A percentile compares a stretch with the other conserved stretches of the same genome.
Evolutionary conservation across 2,113 vertebrate species (phyloP).

Genomic region (Pygoscelis antarcticus): DNA sequence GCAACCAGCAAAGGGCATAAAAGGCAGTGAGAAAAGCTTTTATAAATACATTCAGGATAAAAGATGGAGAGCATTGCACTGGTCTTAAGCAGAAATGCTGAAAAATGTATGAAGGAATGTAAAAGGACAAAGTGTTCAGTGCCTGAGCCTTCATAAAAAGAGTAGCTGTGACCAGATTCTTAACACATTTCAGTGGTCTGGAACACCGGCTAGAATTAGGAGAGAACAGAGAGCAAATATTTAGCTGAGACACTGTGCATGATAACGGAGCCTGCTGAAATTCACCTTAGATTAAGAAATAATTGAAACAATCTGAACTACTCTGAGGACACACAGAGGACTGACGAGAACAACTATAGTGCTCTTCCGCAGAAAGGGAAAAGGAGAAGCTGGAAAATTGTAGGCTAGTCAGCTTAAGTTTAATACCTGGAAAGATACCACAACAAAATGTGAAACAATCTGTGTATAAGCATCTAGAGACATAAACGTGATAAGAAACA

Average conservation of each 20-base stretch:
- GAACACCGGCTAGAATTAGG: not conserved
- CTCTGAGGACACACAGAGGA: not conserved
- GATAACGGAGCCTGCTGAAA: not conserved
- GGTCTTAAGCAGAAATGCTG: not conserved
- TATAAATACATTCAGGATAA: not conserved
- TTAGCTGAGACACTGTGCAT: not conserved
- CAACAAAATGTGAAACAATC: not conserved
- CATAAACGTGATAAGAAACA: not conserved
- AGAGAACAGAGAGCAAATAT: not conserved
- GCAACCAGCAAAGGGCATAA: not conserved
- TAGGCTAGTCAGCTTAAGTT: not conserved
- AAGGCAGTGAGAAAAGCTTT: slow-evolving; percentile 5
- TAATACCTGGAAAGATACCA: not conserved
- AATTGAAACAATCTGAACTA: not conserved
- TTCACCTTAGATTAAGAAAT: not conserved
- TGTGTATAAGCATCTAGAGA: not conserved
- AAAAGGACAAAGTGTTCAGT: not conserved
- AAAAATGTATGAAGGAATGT: slow-evolving; percentile 9
- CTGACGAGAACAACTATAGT: not conserved
- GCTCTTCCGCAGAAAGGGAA: not conserved
- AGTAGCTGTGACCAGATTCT: not conserved
- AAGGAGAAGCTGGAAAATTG: not conserved
- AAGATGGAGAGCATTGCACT: not conserved
- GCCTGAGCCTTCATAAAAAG: not conserved
- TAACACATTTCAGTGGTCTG: not conserved